Evolutionary conservation across 2,888 invertebrate species (phyloP).

Genomic region (Panzeria rudis): DNA sequence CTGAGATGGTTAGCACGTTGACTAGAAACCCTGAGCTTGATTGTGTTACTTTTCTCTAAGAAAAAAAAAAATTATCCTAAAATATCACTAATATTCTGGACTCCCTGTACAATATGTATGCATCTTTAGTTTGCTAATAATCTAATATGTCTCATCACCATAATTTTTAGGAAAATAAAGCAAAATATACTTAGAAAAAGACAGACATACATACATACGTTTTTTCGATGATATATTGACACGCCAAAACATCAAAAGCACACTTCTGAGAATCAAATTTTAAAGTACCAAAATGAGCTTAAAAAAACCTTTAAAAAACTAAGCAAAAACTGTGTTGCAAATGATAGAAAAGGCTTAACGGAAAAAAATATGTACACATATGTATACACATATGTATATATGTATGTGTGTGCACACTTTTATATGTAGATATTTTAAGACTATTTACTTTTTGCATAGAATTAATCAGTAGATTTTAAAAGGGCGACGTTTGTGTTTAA

Average conservation of each 20-base stretch:
- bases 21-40: too few relatives aligned
- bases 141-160: not conserved
- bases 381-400: not conserved
- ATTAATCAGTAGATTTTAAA: constrained; percentile 28
- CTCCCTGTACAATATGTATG: not conserved
- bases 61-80: too few relatives aligned
- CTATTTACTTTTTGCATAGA: constrained; percentile 14
- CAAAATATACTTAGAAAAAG: not conserved
- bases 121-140: not conserved
- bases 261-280: constrained; percentile 60
- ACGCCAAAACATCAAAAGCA: constrained; percentile 67
- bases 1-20: too few relatives aligned
- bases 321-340: not conserved
- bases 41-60: too few relatives aligned
- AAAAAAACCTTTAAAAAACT: constrained; percentile 1
- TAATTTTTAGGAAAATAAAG: constrained; percentile 29
- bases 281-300: constrained; percentile 4
- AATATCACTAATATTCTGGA: not conserved
- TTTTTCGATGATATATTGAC: constrained; percentile 65
- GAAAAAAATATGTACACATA: not conserved
- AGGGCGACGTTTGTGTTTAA: not conserved
- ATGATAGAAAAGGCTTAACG: not conserved
- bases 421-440: not conserved
- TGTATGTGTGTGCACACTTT: too few relatives aligned
- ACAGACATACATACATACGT: constrained; percentile 4